Percentiles rank a stretch among this genome's conserved stretches.
phyloP scores from a whole-genome alignment of 2,888 invertebrate genomes.

The Drosophila yooni region DNA sequence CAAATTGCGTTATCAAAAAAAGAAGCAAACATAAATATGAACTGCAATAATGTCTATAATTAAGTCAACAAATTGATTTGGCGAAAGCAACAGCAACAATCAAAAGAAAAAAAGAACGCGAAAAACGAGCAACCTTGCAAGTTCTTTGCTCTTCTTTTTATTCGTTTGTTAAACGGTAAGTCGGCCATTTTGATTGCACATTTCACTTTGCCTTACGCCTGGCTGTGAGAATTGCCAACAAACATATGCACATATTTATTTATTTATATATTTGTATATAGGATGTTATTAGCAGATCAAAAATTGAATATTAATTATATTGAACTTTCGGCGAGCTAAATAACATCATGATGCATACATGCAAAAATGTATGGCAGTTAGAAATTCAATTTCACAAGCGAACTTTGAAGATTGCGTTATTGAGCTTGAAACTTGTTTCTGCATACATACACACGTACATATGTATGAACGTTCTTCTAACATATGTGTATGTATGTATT shows the following conservation, averaged over 20 bases:
- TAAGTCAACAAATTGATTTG: conserved; percentile 48
- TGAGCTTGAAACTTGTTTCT: conserved; percentile 54
- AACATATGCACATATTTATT: background rate
- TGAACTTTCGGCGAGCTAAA: conserved; percentile 40
- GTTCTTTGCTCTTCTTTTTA: conserved; percentile 45
- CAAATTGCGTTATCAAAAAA: conserved; percentile 51
- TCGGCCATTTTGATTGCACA: conserved; percentile 68
- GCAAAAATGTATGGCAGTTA: conserved; percentile 44
- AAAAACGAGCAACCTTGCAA: conserved; percentile 38
- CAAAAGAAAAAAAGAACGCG: conserved; percentile 4
- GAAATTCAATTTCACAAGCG: conserved; percentile 47
- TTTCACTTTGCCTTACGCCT: conserved; percentile 37
- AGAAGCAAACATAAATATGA: conserved; percentile 35
- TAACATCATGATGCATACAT: background rate
- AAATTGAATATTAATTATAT: conserved; percentile 42
- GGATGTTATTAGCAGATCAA: conserved; percentile 12
- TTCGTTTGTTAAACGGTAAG: conserved; percentile 66
- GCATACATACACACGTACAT: conserved; percentile 6
- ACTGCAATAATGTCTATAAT: conserved; percentile 62
- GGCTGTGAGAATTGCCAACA: conserved; percentile 15
- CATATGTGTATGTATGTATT: conserved; percentile 3
- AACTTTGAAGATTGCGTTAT: conserved; percentile 38
- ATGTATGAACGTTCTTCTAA: conserved; percentile 16
- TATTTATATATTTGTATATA: background rate
- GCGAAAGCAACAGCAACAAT: conserved; percentile 19